Evolutionary conservation across 2,797 vertebrate species (phyloP).

Genomic region (Muscicapa striata): DNA sequence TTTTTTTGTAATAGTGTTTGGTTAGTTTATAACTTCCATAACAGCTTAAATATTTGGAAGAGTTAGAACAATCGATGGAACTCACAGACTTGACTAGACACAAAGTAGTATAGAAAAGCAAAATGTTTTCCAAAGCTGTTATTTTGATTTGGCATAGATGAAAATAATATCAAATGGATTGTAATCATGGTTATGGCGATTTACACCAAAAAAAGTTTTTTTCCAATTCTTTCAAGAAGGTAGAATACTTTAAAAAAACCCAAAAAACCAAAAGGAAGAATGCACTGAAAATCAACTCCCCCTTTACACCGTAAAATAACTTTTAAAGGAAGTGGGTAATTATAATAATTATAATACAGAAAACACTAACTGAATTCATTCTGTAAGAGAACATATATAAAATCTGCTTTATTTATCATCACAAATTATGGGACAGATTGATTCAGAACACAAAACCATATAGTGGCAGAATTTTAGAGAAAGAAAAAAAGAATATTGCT

Average conservation of each 20-base stretch:
- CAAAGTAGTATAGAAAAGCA: not conserved
- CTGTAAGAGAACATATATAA: not conserved
- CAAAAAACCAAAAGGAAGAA: not conserved
- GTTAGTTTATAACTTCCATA: not conserved
- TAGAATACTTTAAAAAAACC: not conserved
- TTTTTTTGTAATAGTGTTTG: not conserved
- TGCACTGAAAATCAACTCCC: not conserved
- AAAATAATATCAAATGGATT: not conserved
- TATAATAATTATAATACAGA: not conserved
- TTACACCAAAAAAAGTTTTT: not conserved
- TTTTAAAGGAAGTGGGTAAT: not conserved
- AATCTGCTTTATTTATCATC: not conserved
- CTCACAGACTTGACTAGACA: not conserved
- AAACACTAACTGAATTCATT: not conserved
- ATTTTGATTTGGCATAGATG: not conserved
- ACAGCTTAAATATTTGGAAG: not conserved
- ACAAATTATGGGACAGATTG: not conserved
- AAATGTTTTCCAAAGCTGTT: not conserved
- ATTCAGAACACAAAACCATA: not conserved
- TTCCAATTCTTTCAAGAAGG: not conserved
- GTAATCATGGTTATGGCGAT: not conserved
- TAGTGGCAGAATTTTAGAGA: not conserved
- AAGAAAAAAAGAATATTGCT: not conserved
- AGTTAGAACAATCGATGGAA: not conserved
- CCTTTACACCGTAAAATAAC: not conserved